A percentile compares a stretch with the other conserved stretches of the same genome.
Conservation (phyloP, 1,140 invertebrate species). For the Dinothrombium tinctorium region DNA sequence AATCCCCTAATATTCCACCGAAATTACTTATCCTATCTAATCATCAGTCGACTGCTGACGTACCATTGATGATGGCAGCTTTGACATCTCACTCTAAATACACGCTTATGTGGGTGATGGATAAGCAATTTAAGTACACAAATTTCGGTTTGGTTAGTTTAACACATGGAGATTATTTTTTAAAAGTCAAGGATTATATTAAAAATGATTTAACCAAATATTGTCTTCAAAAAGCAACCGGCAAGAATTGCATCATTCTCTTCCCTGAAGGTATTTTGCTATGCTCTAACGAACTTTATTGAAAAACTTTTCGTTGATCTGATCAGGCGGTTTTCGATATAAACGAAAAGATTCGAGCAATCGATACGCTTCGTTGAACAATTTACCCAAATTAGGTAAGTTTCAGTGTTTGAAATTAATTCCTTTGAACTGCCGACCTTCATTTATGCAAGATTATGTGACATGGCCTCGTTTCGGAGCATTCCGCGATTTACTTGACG, state of each 20-base stretch:
- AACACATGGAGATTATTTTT: conserved; percentile 76
- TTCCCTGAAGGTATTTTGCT: conserved; percentile 16
- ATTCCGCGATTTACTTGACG: conserved; percentile 30
- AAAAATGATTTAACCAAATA: conserved; percentile 7
- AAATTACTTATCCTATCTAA: conserved; percentile 38
- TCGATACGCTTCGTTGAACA: conserved; percentile 57
- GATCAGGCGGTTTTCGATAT: conserved; percentile 78
- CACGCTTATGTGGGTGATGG: conserved; percentile 90
- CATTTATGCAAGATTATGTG: conserved; percentile 55
- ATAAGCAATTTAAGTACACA: conserved; percentile 74
- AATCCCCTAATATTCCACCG: not conserved
- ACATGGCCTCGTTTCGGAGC: conserved; percentile 66
- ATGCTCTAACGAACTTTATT: too few species aligned
- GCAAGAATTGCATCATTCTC: conserved; percentile 10
- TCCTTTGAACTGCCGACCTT: too few species aligned
- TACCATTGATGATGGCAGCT: conserved; percentile 57
- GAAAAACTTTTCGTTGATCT: conserved; percentile 55
- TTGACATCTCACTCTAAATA: conserved; percentile 25
- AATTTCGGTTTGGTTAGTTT: conserved; percentile 82
- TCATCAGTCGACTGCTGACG: conserved; percentile 86
- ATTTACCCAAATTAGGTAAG: too few species aligned
- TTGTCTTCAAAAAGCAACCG: not conserved
- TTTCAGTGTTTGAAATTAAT: too few species aligned
- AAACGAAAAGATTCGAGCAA: conserved; percentile 63
- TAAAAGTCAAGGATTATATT: conserved; percentile 4